Evolutionary conservation across 2,113 vertebrate species (phyloP).

Genomic region (Solenodon paradoxus): DNA sequence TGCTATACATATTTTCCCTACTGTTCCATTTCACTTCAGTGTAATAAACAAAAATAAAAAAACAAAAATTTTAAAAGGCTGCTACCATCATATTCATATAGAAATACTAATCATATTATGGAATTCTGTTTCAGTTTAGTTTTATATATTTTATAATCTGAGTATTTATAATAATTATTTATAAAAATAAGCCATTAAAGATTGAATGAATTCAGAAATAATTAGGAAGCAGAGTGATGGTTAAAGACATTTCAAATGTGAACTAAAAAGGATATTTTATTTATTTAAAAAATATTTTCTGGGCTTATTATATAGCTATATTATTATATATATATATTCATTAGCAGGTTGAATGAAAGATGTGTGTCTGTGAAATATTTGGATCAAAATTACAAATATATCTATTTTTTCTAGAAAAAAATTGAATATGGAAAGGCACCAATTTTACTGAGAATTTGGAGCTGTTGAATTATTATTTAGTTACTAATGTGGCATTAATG

Average conservation of each 20-base stretch:
- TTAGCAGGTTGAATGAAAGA: not conserved
- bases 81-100: not conserved
- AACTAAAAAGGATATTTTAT: not conserved
- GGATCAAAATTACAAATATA: not conserved
- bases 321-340: too few relatives aligned
- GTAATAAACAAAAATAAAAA: too few relatives aligned
- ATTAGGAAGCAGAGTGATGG: not conserved
- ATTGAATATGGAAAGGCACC: not conserved
- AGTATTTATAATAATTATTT: not conserved
- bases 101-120: not conserved
- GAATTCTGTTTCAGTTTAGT: not conserved
- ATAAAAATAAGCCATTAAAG: not conserved
- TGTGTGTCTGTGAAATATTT: not conserved
- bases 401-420: not conserved
- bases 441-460: not conserved
- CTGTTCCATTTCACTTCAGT: too few relatives aligned
- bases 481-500: not conserved
- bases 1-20: too few relatives aligned
- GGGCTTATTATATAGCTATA: not conserved
- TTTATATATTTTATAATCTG: not conserved
- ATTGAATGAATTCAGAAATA: constrained; percentile 9
- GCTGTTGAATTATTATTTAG: not conserved
- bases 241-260: constrained; percentile 13
- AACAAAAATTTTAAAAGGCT: too few relatives aligned
- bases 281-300: not conserved